These are phyloP conservation scores for Atherinosoma microstoma DNA, from an alignment of 2,797 vertebrate species.

Conservation along the genomic window DNA sequence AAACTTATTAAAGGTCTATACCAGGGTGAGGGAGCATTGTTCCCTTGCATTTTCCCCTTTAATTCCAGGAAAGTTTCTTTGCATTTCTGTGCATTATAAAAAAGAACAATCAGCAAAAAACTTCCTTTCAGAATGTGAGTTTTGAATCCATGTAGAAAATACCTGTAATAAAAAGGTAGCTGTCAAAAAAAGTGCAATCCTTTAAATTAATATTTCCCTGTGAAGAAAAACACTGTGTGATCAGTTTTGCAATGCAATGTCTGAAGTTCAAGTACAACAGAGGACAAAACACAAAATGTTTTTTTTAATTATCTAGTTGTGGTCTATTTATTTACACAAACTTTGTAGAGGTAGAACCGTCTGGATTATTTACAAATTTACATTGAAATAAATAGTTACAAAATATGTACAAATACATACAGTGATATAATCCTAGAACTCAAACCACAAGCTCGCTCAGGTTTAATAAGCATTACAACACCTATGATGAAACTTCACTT, in stretches of 20 bases:
- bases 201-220: neutral
- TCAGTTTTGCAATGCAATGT: neutral
- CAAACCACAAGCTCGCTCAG: constrained; percentile 14
- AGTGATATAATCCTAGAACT: constrained; percentile 26
- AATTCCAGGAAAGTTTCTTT: neutral
- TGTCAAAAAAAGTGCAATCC: neutral
- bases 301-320: constrained; percentile 30
- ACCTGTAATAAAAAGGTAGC: neutral
- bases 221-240: neutral
- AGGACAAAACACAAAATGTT: neutral
- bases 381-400: constrained; percentile 63
- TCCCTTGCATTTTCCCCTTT: neutral
- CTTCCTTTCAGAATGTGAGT: neutral
- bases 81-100: neutral
- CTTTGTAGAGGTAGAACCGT: constrained; percentile 43
- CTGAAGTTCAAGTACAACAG: neutral
- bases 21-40: neutral
- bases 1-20: neutral
- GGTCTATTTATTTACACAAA: constrained; percentile 60
- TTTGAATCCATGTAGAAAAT: neutral
- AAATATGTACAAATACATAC: constrained; percentile 66
- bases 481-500: neutral
- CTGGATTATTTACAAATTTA: constrained; percentile 72
- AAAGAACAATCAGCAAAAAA: neutral
- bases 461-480: constrained; percentile 4